Base-by-base conservation (phyloP, 2,888 invertebrate species). In the Patella pellucida region DNA sequence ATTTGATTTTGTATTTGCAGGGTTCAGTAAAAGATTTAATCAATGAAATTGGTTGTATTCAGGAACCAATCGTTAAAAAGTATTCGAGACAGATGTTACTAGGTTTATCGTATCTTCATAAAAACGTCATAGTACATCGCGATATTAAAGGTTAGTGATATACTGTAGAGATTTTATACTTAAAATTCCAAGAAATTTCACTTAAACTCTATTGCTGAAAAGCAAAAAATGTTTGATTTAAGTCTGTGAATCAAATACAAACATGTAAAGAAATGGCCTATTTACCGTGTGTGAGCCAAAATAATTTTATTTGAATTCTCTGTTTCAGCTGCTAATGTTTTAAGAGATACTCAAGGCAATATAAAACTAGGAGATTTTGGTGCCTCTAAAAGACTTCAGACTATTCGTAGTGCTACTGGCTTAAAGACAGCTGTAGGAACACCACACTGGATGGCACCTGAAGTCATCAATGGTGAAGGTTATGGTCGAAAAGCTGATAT, bases 341-440 rank as follows among this genome's bases (percentile, higher is more conserved):
- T 92, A 67, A 87, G 91, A 54, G 92, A 92, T 79, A 85, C 87
- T 23, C 80, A 85, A 52, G 92, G 92, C 9, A 92, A 91, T 82
- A 89, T 92, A 14, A 92, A 92, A 81, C 87, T 92, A 62, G 91
- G 90, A 15, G 92, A 92, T 81, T 92, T 92, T 84, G 92, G 92
- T 23, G 91, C 92, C 0, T 91, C 91, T 52, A 91, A 91, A 79
- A 86, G 91, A 23, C 85, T 92, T 62, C 91, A 91, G 81, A 90
- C 90, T 9, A 91, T 90, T 31, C 84, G 84, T 72, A 86, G 85
- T 70, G 79, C 84, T 50, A 83, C 85, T 4, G 86, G 86, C 12
- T 79, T 84, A 41, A 88, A 87, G 69, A 87, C 90, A 14, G 86
- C 90, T n/a, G 85, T 86, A 23, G 91, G 91, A 2, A 91, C 91